These are phyloP conservation scores for Ciconia nigra DNA, from an alignment of 2,797 vertebrate species.

Conservation along the genomic window DNA sequence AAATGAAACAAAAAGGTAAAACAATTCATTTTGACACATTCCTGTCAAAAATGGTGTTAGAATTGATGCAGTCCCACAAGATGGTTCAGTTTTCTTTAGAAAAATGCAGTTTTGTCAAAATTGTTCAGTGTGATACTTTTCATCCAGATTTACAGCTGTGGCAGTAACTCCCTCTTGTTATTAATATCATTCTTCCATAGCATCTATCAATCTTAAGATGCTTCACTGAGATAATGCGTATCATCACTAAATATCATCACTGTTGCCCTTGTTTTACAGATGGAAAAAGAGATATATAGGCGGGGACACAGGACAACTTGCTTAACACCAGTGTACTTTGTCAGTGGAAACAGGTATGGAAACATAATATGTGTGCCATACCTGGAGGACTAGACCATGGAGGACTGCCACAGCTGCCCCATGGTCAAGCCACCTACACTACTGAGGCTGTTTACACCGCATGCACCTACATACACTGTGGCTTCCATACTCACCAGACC, in stretches of 20 bases:
- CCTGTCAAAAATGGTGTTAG: not conserved
- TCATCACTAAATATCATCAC: not conserved
- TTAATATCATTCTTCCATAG: not conserved
- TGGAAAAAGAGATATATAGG: not conserved
- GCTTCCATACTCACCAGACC: not conserved
- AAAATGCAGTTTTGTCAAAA: not conserved
- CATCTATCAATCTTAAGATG: not conserved
- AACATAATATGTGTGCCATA: not conserved
- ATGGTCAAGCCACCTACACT: not conserved
- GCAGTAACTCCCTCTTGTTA: not conserved
- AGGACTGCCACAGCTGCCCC: not conserved
- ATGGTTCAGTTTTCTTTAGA: not conserved
- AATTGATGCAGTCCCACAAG: not conserved
- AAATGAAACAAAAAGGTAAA: not conserved
- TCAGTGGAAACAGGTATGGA: not conserved
- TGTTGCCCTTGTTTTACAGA: not conserved
- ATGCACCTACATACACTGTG: not conserved
- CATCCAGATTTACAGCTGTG: not conserved
- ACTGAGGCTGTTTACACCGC: not conserved
- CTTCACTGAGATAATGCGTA: not conserved
- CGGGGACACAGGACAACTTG: not conserved
- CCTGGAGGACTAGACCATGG: not conserved
- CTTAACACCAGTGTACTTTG: rapidly evolving
- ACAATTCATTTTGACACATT: not conserved
- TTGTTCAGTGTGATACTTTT: not conserved